Evolutionary conservation across 2,888 invertebrate genomes (phyloP).

Genomic region (Xylota segnis): DNA sequence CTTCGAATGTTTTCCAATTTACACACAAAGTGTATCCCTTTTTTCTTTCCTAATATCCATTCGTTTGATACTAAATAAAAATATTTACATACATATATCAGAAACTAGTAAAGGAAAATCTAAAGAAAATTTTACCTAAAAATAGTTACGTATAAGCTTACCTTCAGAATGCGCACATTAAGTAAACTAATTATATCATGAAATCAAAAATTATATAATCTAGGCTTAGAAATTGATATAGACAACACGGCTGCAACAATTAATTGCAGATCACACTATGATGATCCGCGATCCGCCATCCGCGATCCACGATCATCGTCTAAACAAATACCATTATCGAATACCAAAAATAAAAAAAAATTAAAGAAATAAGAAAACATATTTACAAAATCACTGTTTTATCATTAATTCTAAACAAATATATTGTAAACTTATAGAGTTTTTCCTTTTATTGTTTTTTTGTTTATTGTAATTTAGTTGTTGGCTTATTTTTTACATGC

Average conservation of each 20-base stretch:
- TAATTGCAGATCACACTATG: conserved; percentile 22
- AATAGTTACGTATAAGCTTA: conserved; percentile 10
- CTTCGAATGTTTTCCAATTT: background rate
- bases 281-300: conserved; percentile 11
- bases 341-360: conserved; percentile 62
- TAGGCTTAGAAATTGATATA: conserved; percentile 23
- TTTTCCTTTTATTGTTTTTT: conserved; percentile 42
- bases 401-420: conserved; percentile 43
- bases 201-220: conserved; percentile 16
- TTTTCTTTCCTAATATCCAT: conserved; percentile 2
- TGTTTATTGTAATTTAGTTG: conserved; percentile 18
- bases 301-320: conserved; percentile 32
- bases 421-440: conserved; percentile 41
- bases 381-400: conserved; percentile 60
- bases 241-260: conserved; percentile 19
- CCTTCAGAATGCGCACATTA: conserved; percentile 67
- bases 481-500: conserved; percentile 19
- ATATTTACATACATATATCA: conserved; percentile 16
- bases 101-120: conserved; percentile 7
- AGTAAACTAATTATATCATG: conserved; percentile 28
- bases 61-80: conserved; percentile 12
- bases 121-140: conserved; percentile 2
- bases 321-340: conserved; percentile 68
- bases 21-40: background rate
- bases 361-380: conserved; percentile 15